Evolutionary conservation across 2,888 invertebrate genomes (phyloP).

Genomic region (Brenthis hecate): DNA sequence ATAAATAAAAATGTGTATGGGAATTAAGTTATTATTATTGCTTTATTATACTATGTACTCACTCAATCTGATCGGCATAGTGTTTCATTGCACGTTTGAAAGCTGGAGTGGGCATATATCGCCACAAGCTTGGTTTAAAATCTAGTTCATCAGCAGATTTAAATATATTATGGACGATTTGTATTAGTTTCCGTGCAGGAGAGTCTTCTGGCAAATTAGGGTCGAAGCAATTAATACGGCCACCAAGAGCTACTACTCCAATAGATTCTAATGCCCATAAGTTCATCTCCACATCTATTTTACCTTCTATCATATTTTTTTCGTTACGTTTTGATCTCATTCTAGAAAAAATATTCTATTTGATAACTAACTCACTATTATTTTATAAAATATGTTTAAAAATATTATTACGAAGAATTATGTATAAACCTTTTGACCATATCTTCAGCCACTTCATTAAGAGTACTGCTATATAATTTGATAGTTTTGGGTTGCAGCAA

Average conservation of each 20-base stretch:
- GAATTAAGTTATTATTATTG: neutral
- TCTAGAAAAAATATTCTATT: conserved; percentile 56
- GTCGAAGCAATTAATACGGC: conserved; percentile 59
- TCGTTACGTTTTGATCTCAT: conserved; percentile 74
- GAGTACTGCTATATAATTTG: conserved; percentile 83
- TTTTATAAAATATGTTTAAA: neutral
- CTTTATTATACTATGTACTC: conserved; percentile 31
- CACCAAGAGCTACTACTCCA: conserved; percentile 62
- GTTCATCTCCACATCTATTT: conserved; percentile 80
- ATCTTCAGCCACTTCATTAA: conserved; percentile 85
- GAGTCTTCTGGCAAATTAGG: conserved; percentile 55
- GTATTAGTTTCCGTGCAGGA: conserved; percentile 54
- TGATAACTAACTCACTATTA: too few species aligned
- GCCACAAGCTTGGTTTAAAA: conserved; percentile 61
- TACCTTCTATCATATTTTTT: conserved; percentile 77
- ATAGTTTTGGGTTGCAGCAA: conserved; percentile 89
- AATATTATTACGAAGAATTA: neutral
- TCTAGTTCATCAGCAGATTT: conserved; percentile 52
- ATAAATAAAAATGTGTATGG: neutral
- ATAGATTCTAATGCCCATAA: conserved; percentile 84
- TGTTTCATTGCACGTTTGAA: conserved; percentile 60
- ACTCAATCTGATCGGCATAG: conserved; percentile 62
- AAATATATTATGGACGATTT: conserved; percentile 58
- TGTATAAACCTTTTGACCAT: conserved; percentile 82
- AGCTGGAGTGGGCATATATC: conserved; percentile 52